Evolutionary conservation across 1,140 invertebrate species (phyloP), one percentile per base, ranked within the genome.

Genomic region (Drosophila azteca): DNA sequence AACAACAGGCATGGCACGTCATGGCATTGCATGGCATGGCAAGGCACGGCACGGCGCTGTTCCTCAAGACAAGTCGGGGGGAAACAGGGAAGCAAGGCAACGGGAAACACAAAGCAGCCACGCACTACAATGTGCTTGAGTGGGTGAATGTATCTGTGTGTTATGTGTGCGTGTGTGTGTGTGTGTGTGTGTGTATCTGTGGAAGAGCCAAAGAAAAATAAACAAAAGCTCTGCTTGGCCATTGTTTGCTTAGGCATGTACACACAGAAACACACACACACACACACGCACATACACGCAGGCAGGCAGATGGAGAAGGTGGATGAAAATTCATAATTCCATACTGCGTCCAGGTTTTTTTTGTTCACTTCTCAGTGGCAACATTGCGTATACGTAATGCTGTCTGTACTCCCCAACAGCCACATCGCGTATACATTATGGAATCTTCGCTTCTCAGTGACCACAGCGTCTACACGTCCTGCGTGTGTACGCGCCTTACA

Each of bases 181-280:
- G 22, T 17, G 62, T 35, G 8, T 11, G 31, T 39, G 35, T 39
- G 51, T 39, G 24, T 53, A 53, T 20, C 51, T 53, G 31, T 67
- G 58, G 58, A 62, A 58, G 49, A 67, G 67, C 55, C 54, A 60
- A 59, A 41, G 61, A 49, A 74, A 77, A 87, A 70, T 69, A 84
- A 87, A 84, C 72, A 84, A 87, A 87, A 84, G 82, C 82, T 70
- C 73, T 57, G 77, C 81, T 63, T 64, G 54, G 58, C 73, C 54
- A 81, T 84, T 87, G 73, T 87, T 85, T 76, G 77, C 82, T 77
- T 69, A 77, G 60, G 49, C 24, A 26, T 26, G 43, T 49, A 64
- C 45, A 22, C 41, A 55, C 44, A 55, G 20, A 55, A 15, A 26
- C 22, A 39, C 9, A 48, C n/a, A 35, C 39, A 39, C 26, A 58